These are phyloP conservation scores for Calliopum simillimum DNA, from an alignment of 2,888 invertebrate species.

Conservation along the genomic window DNA sequence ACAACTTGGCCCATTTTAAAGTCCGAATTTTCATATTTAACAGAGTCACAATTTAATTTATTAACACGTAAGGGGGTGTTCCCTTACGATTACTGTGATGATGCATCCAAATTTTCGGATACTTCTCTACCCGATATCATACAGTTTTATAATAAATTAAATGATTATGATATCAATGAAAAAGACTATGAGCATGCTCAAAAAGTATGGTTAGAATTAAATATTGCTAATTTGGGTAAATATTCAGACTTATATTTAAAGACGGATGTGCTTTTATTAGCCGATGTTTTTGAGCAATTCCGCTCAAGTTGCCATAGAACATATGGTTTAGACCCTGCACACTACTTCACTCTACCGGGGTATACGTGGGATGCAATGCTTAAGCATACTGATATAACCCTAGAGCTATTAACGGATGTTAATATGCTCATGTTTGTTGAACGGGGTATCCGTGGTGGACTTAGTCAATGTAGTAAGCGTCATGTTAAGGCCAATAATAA, in stretches of 20 bases:
- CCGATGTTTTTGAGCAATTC: slow-evolving; percentile 33
- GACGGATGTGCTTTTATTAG: slow-evolving; percentile 20
- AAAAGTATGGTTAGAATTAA: neutral
- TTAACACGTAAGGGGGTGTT: neutral
- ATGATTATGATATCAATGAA: neutral
- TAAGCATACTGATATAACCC: neutral
- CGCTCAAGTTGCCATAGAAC: slow-evolving; percentile 3
- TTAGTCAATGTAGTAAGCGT: neutral
- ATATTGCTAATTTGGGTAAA: neutral
- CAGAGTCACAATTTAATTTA: slow-evolving; percentile 1
- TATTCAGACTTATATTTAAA: slow-evolving; percentile 27
- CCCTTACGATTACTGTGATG: slow-evolving; percentile 11
- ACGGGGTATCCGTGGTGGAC: no score
- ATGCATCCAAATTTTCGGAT: neutral
- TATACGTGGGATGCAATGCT: neutral
- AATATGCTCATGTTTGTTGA: neutral
- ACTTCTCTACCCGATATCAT: neutral
- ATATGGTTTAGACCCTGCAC: slow-evolving; percentile 16
- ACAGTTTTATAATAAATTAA: neutral
- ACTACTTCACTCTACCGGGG: no score
- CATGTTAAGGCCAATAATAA: neutral
- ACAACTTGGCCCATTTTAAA: neutral
- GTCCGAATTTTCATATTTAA: neutral
- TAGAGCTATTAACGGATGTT: neutral
- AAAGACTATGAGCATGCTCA: neutral